phyloP scores from a whole-genome alignment of 2,888 invertebrate genomes.

The Bombyx huttoni region DNA sequence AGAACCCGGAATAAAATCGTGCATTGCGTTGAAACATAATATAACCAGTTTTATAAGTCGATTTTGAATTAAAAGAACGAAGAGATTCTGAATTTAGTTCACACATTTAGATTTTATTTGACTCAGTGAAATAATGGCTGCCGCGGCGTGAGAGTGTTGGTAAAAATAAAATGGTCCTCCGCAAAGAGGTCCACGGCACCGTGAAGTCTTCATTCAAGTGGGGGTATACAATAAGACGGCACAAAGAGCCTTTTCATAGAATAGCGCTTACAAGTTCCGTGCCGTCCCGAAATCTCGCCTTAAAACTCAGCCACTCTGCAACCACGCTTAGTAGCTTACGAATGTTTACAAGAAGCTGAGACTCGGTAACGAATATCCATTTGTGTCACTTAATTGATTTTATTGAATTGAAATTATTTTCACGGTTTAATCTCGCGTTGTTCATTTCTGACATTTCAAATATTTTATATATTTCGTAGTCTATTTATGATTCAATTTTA shows the following conservation, averaged over 20 bases:
- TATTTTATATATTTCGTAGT: too few relatives aligned
- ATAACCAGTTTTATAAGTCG: too few relatives aligned
- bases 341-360: constrained; percentile 14
- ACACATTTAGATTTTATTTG: not conserved
- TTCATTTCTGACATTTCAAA: too few relatives aligned
- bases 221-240: constrained; percentile 29
- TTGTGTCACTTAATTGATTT: too few relatives aligned
- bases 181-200: constrained; percentile 21
- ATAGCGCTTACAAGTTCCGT: constrained; percentile 23
- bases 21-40: too few relatives aligned
- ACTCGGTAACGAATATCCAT: too few relatives aligned
- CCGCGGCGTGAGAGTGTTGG: constrained; percentile 14
- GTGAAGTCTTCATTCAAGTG: constrained; percentile 24
- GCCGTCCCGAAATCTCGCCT: constrained; percentile 7
- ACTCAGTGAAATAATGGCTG: constrained; percentile 1
- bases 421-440: too few relatives aligned
- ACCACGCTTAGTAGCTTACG: constrained; percentile 8
- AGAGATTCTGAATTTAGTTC: too few relatives aligned
- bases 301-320: constrained; percentile 8
- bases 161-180: constrained; percentile 24
- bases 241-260: constrained; percentile 36
- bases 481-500: too few relatives aligned
- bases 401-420: too few relatives aligned
- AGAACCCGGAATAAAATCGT: too few relatives aligned
- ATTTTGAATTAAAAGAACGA: too few relatives aligned